Evolutionary conservation across 2,113 vertebrate species (phyloP), one percentile per base, ranked within the genome.

Genomic region (Anas platyrhynchos): DNA sequence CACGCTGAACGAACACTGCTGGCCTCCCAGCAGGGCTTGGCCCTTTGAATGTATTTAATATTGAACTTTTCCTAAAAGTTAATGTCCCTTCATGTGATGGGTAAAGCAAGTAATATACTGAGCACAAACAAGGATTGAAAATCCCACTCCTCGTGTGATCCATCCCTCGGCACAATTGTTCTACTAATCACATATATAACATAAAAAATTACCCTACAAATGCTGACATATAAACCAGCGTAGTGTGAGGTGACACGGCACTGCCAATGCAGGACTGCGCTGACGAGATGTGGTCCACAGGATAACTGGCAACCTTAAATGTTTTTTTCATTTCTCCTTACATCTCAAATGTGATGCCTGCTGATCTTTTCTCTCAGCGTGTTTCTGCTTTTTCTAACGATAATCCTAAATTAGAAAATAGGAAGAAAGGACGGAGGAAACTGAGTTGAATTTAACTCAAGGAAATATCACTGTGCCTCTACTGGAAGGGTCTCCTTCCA

Each of bases 11-110:
- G 43, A 46, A 20, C 22, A 7, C 36, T 0, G 1, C 36, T 3
- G 5, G 56, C 16, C 79, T 56, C 16, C 2, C 2, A 1, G 1
- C 0, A 1, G 0, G 38, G 76, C 36, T n/a, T 3, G 11, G 2
- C 2, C 0, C 3, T 48, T 48, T 11, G 20, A 48, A 48, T 16
- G 12, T 36, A 7, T 77, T 55, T 13, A 16, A 16, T 13, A 65
- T 29, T 46, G 41, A 62, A 26, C 21, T 15, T 73, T 50, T 26
- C 13, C 31, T 56, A 3, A 29, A 23, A 31, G 8, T 13, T 55
- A 16, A 7, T 22, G 67, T 12, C 7, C 2, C 23, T 79, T 34
- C 16, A 2, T 1, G 4, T 25, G 43, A 63, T 4, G 20, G 29
- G 11, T 25, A 46, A 11, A 15, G 38, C 18, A 52, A 16, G 26